Percentiles rank a stretch among this genome's conserved stretches.
phyloP scores from a whole-genome alignment of 1,140 invertebrate species.

The Chironomus tepperi region DNA sequence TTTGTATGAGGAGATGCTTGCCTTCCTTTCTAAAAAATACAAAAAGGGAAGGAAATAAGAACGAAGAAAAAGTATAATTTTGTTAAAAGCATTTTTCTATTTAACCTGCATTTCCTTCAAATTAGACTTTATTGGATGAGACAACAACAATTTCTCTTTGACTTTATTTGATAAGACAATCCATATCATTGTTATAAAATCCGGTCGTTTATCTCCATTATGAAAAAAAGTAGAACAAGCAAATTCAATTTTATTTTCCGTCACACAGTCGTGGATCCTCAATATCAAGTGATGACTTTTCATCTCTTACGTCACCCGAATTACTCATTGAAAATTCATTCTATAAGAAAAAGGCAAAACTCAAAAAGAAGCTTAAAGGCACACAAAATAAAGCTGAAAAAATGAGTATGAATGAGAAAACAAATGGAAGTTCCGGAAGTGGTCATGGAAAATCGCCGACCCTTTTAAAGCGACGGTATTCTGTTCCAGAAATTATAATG shows the following conservation, averaged over 20 bases:
- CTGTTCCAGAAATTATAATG: conserved; percentile 26
- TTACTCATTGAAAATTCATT: not conserved
- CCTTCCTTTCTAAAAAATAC: too few relatives aligned
- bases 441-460: not conserved
- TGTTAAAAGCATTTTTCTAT: conserved; percentile 4
- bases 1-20: not conserved
- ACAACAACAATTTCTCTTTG: conserved; percentile 16
- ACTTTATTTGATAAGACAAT: not conserved
- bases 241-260: not conserved
- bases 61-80: not conserved
- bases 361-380: not conserved
- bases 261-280: not conserved
- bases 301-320: conserved; percentile 1
- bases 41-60: not conserved
- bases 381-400: not conserved
- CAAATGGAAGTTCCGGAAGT: conserved; percentile 1
- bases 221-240: too few relatives aligned
- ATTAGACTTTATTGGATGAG: not conserved
- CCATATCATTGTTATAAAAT: not conserved
- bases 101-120: not conserved
- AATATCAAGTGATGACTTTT: conserved; percentile 11
- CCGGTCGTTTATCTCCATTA: not conserved
- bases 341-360: not conserved
- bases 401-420: not conserved
- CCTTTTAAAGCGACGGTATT: conserved; percentile 23